Conservation (phyloP, 1,140 invertebrate species). For the Phortica variegata region DNA sequence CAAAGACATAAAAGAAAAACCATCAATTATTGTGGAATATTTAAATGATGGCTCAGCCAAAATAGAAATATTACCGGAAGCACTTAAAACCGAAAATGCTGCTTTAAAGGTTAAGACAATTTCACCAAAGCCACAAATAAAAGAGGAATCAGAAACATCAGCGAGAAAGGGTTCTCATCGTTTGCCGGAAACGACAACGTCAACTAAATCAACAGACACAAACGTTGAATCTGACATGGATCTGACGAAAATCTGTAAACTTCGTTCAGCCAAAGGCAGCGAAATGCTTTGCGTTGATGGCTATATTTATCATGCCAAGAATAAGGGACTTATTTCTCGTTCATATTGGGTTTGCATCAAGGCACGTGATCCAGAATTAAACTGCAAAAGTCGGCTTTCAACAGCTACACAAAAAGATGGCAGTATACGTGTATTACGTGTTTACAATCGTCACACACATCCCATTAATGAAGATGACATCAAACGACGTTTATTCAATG, state of each 20-base stretch:
- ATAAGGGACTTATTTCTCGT: constrained; percentile 39
- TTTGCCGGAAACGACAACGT: constrained; percentile 12
- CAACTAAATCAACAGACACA: background rate
- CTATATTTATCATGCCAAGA: constrained; percentile 49
- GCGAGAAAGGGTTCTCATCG: background rate
- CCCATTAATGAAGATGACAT: constrained; percentile 43
- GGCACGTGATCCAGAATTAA: constrained; percentile 38
- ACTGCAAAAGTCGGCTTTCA: constrained; percentile 47
- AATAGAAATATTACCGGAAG: constrained; percentile 29
- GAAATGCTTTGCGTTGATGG: constrained; percentile 50
- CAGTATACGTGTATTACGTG: constrained; percentile 36
- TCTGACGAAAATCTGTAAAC: constrained; percentile 41
- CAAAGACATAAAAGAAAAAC: too few species aligned
- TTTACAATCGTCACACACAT: constrained; percentile 46
- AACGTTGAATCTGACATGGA: constrained; percentile 34
- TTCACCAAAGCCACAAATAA: constrained; percentile 28
- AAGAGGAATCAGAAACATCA: constrained; percentile 31
- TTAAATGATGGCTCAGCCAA: constrained; percentile 35
- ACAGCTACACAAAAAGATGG: constrained; percentile 39
- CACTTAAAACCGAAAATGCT: constrained; percentile 2
- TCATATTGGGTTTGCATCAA: constrained; percentile 53
- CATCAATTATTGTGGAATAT: constrained; percentile 36
- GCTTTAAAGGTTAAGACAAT: constrained; percentile 12
- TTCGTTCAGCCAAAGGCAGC: constrained; percentile 46
- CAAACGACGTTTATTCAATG: constrained; percentile 43